A percentile compares a stretch with the other conserved stretches of the same genome.
Evolutionary conservation across 2,888 invertebrate species (phyloP).

Genomic region (Chalcosyrphus nemorum): DNA sequence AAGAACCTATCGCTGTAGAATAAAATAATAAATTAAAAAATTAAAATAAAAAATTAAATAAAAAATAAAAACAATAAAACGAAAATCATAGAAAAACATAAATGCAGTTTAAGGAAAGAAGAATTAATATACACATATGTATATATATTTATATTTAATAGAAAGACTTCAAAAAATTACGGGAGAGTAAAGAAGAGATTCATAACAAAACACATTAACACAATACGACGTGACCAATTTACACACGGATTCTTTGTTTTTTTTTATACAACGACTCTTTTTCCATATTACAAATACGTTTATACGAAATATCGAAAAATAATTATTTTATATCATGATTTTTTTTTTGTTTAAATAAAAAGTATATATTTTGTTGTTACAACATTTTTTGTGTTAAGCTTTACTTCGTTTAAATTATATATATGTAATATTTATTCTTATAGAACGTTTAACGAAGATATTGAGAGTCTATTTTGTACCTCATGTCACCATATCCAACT

Average conservation of each 20-base stretch:
- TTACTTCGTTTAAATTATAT: conserved; percentile 67
- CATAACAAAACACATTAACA: conserved; percentile 74
- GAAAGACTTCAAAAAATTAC: conserved; percentile 71
- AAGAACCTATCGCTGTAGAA: conserved; percentile 41
- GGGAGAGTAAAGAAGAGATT: conserved; percentile 73
- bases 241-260: conserved; percentile 72
- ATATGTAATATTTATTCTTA: conserved; percentile 65
- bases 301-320: conserved; percentile 74
- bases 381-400: conserved; percentile 68
- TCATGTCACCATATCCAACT: conserved; percentile 99
- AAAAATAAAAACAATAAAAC: conserved; percentile 36
- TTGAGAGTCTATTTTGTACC: conserved; percentile 83
- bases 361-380: conserved; percentile 57
- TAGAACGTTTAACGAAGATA: conserved; percentile 64
- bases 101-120: conserved; percentile 71
- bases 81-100: conserved; percentile 60
- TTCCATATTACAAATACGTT: conserved; percentile 64
- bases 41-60: conserved; percentile 45
- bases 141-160: conserved; percentile 69
- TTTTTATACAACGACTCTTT: conserved; percentile 59
- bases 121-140: conserved; percentile 69
- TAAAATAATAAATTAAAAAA: conserved; percentile 44
- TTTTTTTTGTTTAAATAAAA: conserved; percentile 48
- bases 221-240: conserved; percentile 73
- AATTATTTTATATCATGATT: conserved; percentile 51